Percentiles rank a stretch among this genome's conserved stretches.
Evolutionary conservation across 2,113 vertebrate species (phyloP).

Genomic region (Perca schrenkii): DNA sequence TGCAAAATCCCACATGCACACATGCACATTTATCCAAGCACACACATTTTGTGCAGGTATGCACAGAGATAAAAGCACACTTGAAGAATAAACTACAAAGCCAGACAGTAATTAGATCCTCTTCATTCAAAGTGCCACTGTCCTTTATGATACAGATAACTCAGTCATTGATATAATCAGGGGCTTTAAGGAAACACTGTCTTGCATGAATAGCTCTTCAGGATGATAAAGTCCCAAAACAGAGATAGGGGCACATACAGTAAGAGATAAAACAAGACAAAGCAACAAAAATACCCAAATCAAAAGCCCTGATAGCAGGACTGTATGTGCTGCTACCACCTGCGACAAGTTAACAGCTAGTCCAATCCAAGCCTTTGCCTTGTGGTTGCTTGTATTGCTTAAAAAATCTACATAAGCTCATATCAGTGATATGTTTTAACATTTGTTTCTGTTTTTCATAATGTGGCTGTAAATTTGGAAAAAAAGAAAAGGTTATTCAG

Average conservation of each 20-base stretch:
- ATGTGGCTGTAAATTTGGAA: background rate
- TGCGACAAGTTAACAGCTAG: conserved; percentile 6
- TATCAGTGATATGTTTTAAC: background rate
- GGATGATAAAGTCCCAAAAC: conserved; percentile 57
- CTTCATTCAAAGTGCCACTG: conserved; percentile 52
- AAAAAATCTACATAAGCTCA: background rate
- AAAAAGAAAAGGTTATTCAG: conserved; percentile 7
- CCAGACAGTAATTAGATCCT: conserved; percentile 44
- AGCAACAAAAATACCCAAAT: conserved; percentile 55
- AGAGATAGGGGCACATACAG: conserved; percentile 27
- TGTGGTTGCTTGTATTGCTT: background rate
- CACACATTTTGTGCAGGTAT: background rate
- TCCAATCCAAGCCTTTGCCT: conserved; percentile 4
- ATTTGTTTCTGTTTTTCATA: conserved; percentile 7
- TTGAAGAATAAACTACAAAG: conserved; percentile 44
- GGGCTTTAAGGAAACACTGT: conserved; percentile 52
- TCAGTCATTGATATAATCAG: conserved; percentile 62
- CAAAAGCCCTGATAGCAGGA: conserved; percentile 41
- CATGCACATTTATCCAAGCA: background rate
- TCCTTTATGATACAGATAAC: conserved; percentile 63
- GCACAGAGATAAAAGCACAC: conserved; percentile 35
- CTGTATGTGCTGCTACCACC: background rate
- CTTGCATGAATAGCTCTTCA: conserved; percentile 57
- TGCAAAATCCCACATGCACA: background rate
- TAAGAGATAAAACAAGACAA: conserved; percentile 44